These are phyloP conservation scores for Gallinago stenura DNA, from an alignment of 2,797 vertebrate genomes.

Conservation along the genomic window DNA sequence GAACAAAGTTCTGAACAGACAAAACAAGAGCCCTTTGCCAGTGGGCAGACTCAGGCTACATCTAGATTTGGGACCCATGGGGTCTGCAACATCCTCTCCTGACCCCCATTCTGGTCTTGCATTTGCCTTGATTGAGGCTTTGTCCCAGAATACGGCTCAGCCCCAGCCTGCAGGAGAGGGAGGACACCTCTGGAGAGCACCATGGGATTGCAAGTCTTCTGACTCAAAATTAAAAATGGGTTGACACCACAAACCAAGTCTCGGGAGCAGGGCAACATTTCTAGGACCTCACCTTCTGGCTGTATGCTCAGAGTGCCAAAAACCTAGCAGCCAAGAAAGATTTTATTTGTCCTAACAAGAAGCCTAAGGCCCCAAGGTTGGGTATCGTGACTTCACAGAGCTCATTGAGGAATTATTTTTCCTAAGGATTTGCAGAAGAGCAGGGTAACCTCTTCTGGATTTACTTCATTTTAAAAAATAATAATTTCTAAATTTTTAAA, in stretches of 20 bases:
- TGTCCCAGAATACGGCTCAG: neutral
- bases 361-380: neutral
- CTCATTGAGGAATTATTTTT: neutral
- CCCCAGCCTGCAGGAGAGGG: neutral
- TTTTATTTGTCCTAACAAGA: neutral
- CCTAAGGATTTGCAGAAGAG: neutral
- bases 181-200: neutral
- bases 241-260: neutral
- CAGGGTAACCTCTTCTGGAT: slow-evolving; percentile 15
- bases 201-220: neutral
- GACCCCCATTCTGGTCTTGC: neutral
- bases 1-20: neutral
- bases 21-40: neutral
- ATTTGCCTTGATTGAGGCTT: neutral
- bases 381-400: neutral
- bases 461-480: slow-evolving; percentile 53
- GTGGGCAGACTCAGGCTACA: fast-evolving
- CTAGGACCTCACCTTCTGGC: neutral
- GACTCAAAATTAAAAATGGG: neutral
- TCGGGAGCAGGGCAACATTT: neutral
- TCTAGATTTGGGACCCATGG: neutral
- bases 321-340: neutral
- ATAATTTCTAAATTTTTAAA: slow-evolving; percentile 67
- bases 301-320: neutral
- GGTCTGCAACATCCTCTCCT: neutral